Conservation (phyloP, 2,888 invertebrate species). For the Xestoiulus laeticollis region DNA sequence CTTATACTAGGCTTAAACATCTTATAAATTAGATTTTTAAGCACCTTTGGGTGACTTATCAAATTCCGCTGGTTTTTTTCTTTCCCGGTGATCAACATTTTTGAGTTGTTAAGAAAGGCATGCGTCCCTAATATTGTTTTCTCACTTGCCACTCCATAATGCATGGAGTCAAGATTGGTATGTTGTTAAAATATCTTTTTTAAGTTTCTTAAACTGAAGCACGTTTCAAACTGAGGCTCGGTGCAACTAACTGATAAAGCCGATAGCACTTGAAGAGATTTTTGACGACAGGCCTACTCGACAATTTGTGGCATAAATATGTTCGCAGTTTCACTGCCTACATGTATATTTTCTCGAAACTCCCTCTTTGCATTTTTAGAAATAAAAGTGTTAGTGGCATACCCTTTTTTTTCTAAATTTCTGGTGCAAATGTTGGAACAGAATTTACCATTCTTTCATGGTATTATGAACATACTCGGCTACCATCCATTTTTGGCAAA, state of each 20-base stretch:
- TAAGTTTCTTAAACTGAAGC: neutral
- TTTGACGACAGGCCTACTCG: neutral
- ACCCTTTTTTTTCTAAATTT: too few relatives aligned
- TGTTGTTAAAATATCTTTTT: slow-evolving; percentile 22
- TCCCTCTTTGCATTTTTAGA: neutral
- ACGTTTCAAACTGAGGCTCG: neutral
- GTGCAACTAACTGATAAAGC: neutral
- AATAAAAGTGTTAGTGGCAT: neutral
- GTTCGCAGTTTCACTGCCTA: neutral
- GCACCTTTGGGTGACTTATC: slow-evolving; percentile 2
- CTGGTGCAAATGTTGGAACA: neutral
- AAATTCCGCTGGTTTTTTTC: neutral
- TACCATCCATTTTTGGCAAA: neutral
- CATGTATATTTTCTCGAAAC: neutral
- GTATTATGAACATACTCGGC: neutral
- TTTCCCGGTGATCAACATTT: slow-evolving; percentile 9
- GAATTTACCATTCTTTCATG: too few relatives aligned
- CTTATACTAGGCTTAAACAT: neutral
- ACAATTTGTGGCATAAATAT: neutral
- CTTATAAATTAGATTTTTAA: neutral
- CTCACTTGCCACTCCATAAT: slow-evolving; percentile 36
- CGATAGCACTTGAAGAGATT: neutral
- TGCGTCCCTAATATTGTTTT: neutral
- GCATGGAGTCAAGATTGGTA: neutral
- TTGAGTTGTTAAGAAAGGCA: neutral